Evolutionary conservation across 2,888 invertebrate species (phyloP).

Genomic region (Acanthosepion esculentum): DNA sequence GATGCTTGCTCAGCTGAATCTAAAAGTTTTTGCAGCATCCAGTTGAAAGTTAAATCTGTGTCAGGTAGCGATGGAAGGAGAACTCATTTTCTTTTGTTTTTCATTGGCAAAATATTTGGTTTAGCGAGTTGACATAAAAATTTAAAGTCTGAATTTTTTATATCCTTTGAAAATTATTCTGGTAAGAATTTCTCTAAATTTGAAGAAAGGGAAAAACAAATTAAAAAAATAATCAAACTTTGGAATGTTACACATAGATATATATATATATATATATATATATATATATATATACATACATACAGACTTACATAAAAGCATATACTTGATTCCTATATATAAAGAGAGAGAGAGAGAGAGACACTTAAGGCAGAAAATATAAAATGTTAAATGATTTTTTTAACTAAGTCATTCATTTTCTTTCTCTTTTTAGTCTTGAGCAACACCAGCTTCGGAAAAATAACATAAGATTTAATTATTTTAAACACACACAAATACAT

Average conservation of each 20-base stretch:
- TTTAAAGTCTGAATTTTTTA: neutral
- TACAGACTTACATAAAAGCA: too few relatives aligned
- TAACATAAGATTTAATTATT: too few relatives aligned
- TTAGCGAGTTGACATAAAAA: neutral
- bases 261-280: neutral
- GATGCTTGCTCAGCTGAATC: neutral
- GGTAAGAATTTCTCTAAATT: neutral
- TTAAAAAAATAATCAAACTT: neutral
- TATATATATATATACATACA: neutral
- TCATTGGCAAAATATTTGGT: neutral
- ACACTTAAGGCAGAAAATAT: too few relatives aligned
- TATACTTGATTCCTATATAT: too few relatives aligned
- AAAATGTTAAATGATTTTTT: too few relatives aligned
- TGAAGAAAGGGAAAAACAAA: neutral
- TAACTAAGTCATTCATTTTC: too few relatives aligned
- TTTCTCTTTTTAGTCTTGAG: too few relatives aligned
- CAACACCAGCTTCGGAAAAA: too few relatives aligned
- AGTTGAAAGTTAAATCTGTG: neutral
- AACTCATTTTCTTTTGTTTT: neutral
- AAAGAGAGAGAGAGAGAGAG: too few relatives aligned
- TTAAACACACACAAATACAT: too few relatives aligned
- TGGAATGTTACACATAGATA: too few relatives aligned
- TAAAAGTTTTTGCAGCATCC: neutral
- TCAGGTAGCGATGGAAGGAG: too few relatives aligned
- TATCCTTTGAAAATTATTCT: neutral